Conservation (phyloP, 1,140 invertebrate species). For the Atta cephalotes region DNA sequence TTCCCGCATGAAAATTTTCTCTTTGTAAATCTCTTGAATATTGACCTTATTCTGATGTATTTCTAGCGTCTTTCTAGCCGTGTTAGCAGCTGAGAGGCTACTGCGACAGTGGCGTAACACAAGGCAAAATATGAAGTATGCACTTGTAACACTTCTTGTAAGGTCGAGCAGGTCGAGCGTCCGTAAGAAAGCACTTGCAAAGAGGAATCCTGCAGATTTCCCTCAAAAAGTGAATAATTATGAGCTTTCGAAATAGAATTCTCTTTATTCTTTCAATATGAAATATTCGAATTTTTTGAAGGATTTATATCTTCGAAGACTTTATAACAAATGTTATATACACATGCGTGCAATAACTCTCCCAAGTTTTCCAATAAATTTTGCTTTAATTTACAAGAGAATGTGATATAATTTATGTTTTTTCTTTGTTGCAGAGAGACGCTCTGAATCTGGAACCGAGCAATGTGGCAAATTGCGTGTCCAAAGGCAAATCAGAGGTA, state of each 20-base stretch:
- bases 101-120: conserved; percentile 30
- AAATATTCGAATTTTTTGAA: not conserved
- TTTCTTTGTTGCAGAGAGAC: conserved; percentile 89
- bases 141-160: conserved; percentile 65
- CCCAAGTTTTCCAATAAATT: not conserved
- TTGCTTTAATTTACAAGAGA: not conserved
- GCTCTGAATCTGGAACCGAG: conserved; percentile 91
- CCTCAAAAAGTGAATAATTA: conserved; percentile 62
- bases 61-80: conserved; percentile 37
- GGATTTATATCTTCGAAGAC: no score
- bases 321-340: not conserved
- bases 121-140: conserved; percentile 68
- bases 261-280: not conserved
- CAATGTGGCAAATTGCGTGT: conserved; percentile 92
- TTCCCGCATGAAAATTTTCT: not conserved
- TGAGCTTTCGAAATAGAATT: conserved; percentile 34
- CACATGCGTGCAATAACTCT: not conserved
- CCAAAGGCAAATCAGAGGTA: conserved; percentile 94
- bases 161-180: conserved; percentile 57
- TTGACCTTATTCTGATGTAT: conserved; percentile 67
- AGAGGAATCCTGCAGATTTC: not conserved
- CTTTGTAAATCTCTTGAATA: conserved; percentile 31
- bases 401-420: conserved; percentile 14
- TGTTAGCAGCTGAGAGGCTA: conserved; percentile 22
- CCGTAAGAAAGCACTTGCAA: conserved; percentile 17